phyloP scores from a whole-genome alignment of 2,113 vertebrate species.

The Apodemus speciosus region DNA sequence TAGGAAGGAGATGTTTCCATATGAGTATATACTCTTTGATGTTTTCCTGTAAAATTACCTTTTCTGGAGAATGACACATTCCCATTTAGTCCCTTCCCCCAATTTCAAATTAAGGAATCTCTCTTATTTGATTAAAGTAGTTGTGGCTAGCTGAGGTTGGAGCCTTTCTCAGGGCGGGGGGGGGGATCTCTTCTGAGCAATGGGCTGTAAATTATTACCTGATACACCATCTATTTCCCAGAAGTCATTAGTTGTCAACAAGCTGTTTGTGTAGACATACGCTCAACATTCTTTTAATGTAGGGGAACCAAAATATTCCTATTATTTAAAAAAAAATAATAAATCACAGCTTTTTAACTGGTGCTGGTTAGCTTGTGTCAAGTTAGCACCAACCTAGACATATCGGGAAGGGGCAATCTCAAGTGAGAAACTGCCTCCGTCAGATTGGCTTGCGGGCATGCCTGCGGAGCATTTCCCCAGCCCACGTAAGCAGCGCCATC shows the following conservation, averaged over 20 bases:
- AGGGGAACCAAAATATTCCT: not conserved
- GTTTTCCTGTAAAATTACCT: not conserved
- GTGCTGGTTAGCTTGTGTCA: not conserved
- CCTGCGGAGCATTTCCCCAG: not conserved
- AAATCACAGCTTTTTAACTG: not conserved
- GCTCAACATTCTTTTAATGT: not conserved
- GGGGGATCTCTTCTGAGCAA: not conserved
- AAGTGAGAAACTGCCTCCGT: not conserved
- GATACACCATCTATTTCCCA: not conserved
- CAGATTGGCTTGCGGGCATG: not conserved
- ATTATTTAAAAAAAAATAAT: not conserved
- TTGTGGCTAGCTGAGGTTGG: not conserved
- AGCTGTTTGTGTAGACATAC: not conserved
- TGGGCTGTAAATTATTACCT: not conserved
- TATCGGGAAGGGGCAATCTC: not conserved
- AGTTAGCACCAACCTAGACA: not conserved
- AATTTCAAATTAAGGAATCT: not conserved
- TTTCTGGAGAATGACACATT: not conserved
- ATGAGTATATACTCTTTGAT: not conserved
- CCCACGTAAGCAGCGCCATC: not conserved
- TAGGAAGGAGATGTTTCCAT: not conserved
- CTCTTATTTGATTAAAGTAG: not conserved
- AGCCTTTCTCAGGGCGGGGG: no score
- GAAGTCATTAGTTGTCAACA: not conserved
- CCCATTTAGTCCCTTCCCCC: not conserved